Evolutionary conservation across 2,888 invertebrate species (phyloP).

Genomic region (Drosophila quinaria): DNA sequence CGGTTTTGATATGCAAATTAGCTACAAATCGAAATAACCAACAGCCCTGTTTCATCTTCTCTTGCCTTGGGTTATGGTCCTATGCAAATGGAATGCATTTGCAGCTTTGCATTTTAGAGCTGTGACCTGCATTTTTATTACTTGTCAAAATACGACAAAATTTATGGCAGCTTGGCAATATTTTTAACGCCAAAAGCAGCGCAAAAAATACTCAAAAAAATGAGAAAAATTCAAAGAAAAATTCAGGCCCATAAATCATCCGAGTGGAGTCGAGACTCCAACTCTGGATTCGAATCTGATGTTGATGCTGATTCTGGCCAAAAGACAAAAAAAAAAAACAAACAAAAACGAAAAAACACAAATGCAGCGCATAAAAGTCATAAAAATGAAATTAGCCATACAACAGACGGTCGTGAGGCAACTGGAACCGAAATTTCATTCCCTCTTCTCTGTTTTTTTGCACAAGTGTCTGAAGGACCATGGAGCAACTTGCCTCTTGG

Average conservation of each 20-base stretch:
- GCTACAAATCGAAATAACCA: conserved; percentile 58
- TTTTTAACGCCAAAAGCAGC: conserved; percentile 74
- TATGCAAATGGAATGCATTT: conserved; percentile 66
- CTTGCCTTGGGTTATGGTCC: conserved; percentile 5
- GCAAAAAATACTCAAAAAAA: conserved; percentile 32
- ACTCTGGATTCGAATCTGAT: conserved; percentile 10
- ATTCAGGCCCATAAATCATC: conserved; percentile 64
- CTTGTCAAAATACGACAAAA: conserved; percentile 75
- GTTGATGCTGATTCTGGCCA: conserved; percentile 29
- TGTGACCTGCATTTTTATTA: conserved; percentile 78
- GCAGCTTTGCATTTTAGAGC: conserved; percentile 54
- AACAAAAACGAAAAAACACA: conserved; percentile 45
- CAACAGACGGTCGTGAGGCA: conserved; percentile 52
- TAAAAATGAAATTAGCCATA: conserved; percentile 75
- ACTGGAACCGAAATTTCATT: conserved; percentile 21
- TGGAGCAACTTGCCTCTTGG: conserved; percentile 17
- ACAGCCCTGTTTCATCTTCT: not conserved
- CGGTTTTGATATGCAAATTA: conserved; percentile 69
- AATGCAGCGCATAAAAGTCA: conserved; percentile 71
- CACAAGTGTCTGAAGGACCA: conserved; percentile 8
- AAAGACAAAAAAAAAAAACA: conserved; percentile 37
- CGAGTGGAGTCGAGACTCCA: conserved; percentile 41
- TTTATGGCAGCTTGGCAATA: conserved; percentile 76
- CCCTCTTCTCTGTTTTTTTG: not conserved
- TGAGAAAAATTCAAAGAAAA: conserved; percentile 52